A percentile compares a stretch with the other conserved stretches of the same genome.
Evolutionary conservation across 1,140 invertebrate genomes (phyloP).

Genomic region (Hydropsyche tenuis): DNA sequence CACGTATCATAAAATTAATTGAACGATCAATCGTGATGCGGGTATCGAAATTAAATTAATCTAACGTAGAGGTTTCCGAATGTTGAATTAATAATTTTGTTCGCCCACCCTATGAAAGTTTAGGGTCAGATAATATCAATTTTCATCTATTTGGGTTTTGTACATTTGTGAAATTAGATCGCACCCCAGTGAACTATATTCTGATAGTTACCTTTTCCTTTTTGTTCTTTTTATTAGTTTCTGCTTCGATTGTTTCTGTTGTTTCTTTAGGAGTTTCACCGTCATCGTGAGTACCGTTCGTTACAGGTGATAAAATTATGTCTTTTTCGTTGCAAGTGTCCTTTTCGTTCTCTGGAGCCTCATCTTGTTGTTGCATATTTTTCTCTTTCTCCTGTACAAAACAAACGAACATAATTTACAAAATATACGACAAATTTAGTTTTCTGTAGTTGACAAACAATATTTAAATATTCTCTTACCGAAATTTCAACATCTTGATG

Average conservation of each 20-base stretch:
- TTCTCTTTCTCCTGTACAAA: conserved; percentile 69
- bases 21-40: not conserved
- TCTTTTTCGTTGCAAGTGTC: conserved; percentile 72
- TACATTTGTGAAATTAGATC: no score
- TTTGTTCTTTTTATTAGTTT: conserved; percentile 78
- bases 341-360: conserved; percentile 72
- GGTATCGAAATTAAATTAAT: no score
- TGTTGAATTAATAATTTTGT: no score
- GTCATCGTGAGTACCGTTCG: conserved; percentile 53
- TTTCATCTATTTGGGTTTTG: no score
- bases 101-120: no score
- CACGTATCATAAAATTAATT: conserved; percentile 37
- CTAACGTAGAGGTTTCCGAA: no score
- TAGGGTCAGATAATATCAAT: no score
- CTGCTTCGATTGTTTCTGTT: conserved; percentile 60
- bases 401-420: not conserved
- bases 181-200: no score
- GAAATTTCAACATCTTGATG: conserved; percentile 63
- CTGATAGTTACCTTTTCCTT: conserved; percentile 71
- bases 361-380: conserved; percentile 63
- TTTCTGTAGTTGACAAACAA: no score
- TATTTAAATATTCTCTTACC: conserved; percentile 34
- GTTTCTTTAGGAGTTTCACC: conserved; percentile 58
- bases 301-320: conserved; percentile 52
- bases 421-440: no score